Base-by-base conservation (phyloP, 1,140 invertebrate species). In the Pseudomyrmex sp. region DNA sequence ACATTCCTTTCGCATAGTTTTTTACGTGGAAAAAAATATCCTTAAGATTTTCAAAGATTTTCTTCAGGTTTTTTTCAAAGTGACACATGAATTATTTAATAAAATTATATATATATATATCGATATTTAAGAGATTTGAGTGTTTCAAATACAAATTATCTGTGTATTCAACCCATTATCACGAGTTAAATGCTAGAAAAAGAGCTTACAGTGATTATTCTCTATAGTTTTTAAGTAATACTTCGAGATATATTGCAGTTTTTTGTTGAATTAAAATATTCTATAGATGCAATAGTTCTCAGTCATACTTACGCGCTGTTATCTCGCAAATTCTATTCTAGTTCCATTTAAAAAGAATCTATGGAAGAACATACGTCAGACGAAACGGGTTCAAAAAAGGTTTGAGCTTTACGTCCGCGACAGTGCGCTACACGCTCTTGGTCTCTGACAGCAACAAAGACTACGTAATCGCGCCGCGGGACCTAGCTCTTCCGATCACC, bases 371-470 rank as follows among this genome's bases (percentile, higher is more conserved):
- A 68, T 50, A 54, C 77, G 66, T 61, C 35, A 86, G 46, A 83
- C 2, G 62, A 84, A 74, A 83, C 35, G 18, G 20, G 46, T 66
- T 75, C 65, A 50, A 72, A 59, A 20, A 35, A 9, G 48, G 26
- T 35, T 73, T 69, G 15, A 13, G 48, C 54, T 79, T 84, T 85
- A 91, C 73, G 76, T 72, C 54, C 66, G 76, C 66, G 90, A 90
- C 44, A 91, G 54, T 62, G 77, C 80, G 73, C 88, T 77, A 75
- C 90, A 91, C 48, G 91, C 79, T 74, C 89, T 90, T 66, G 91
- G 85, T 72, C 88, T 92, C 73, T 92, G 91, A 84, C 92, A 94
- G 74, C 92, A 93, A 76, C 93, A 94, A 58, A 94, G 90, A 75
- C 90, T 89, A 75, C 92, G 89, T 18, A 94, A 84, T 65, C 90